These are phyloP conservation scores for Cassiopea andromeda DNA, from an alignment of 30 jellyfish, hydroid and myxozoan genomes.

Conservation along the genomic window DNA sequence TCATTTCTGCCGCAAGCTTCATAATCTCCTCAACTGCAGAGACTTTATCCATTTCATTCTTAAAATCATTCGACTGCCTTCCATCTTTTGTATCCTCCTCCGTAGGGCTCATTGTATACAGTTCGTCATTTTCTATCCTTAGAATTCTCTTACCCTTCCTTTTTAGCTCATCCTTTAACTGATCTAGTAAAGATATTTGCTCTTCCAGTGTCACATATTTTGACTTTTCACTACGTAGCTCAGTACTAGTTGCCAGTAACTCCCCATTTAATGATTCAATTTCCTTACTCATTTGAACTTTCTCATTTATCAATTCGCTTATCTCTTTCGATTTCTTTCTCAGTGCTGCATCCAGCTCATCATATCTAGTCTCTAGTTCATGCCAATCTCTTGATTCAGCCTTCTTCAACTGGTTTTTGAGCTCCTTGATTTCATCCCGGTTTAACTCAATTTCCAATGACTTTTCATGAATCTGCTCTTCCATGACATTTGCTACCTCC, in stretches of 20 bases:
- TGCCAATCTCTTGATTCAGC: slow-evolving; percentile 6
- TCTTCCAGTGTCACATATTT: slow-evolving; percentile 2
- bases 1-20: slow-evolving; percentile 67
- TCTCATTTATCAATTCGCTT: background rate
- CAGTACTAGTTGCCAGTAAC: background rate
- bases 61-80: slow-evolving; percentile 29
- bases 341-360: background rate
- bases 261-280: background rate
- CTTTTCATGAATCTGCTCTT: slow-evolving; percentile 27
- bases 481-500: slow-evolving; percentile 37
- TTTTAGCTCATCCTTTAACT: slow-evolving; percentile 34
- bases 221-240: slow-evolving; percentile 10
- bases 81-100: background rate
- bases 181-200: slow-evolving; percentile 18
- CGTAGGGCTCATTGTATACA: slow-evolving; percentile 20
- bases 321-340: slow-evolving; percentile 7
- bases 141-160: slow-evolving; percentile 36
- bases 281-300: background rate
- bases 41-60: slow-evolving; percentile 57
- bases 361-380: slow-evolving; percentile 2
- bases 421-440: slow-evolving; percentile 8
- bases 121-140: slow-evolving; percentile 35
- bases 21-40: slow-evolving; percentile 58
- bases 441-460: slow-evolving; percentile 27
- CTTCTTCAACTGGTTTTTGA: slow-evolving; percentile 2